Conservation (phyloP, 2,888 invertebrate species). For the Lasioglossum figueresi region DNA sequence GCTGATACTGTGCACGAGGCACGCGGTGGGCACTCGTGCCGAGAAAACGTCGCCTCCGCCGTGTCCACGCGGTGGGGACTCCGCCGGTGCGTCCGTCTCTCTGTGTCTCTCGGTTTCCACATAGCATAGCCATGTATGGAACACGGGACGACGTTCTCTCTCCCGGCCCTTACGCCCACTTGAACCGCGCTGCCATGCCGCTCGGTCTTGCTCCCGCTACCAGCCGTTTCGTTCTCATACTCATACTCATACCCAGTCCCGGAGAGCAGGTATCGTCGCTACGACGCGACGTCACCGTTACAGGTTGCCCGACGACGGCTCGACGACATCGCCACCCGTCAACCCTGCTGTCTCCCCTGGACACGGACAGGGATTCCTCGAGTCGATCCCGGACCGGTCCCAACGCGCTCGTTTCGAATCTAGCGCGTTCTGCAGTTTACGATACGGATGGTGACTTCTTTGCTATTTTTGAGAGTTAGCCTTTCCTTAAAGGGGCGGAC, state of each 20-base stretch:
- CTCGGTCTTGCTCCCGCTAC: constrained; percentile 45
- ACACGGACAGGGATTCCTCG: background rate
- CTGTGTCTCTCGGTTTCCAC: constrained; percentile 81
- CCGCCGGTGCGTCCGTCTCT: constrained; percentile 74
- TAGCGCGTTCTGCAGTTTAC: background rate
- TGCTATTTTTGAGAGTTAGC: background rate
- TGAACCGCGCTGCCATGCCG: constrained; percentile 43
- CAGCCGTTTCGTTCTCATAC: constrained; percentile 50
- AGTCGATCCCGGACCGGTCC: background rate
- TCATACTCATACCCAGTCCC: constrained; percentile 23
- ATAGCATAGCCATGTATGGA: constrained; percentile 84
- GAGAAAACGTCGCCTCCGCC: constrained; percentile 71
- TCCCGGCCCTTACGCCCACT: constrained; percentile 73
- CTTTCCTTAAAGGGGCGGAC: background rate
- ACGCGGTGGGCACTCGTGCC: constrained; percentile 57
- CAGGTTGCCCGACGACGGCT: constrained; percentile 20
- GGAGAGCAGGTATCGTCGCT: constrained; percentile 62
- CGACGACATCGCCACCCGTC: constrained; percentile 26
- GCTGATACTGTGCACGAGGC: constrained; percentile 64
- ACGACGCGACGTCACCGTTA: constrained; percentile 38
- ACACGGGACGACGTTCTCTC: constrained; percentile 81
- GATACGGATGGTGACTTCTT: background rate
- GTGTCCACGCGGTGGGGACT: constrained; percentile 73
- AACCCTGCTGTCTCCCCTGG: constrained; percentile 7
- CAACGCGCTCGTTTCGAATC: constrained; percentile 37